Evolutionary conservation across 1,140 invertebrate genomes (phyloP), one percentile per base, ranked within the genome.

Genomic region (Drosophila bifasciata): DNA sequence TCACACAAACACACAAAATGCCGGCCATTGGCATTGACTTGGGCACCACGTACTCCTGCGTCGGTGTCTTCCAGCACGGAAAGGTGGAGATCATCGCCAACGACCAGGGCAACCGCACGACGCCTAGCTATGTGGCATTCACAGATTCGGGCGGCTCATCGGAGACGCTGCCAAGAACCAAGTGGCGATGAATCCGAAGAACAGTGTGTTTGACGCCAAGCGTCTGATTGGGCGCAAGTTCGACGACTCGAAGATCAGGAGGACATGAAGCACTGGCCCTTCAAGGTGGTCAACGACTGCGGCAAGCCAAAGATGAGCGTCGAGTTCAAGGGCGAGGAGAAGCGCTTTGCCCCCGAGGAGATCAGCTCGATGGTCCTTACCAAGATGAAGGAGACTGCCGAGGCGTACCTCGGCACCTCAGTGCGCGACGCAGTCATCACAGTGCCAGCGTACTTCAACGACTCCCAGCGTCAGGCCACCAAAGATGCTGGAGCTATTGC

Each of bases 81-180:
- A 96, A 97, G 89, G 96, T 98, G 7, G 97, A 98, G 90, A 98
- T 98, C 75, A 98, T 98, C 50, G 96, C 97, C 41, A 98, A 98
- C 79, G 96, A 98, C 78, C 97, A 98, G 91, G 97, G 97, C 41
- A 97, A 98, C 91, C 93, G 97, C 59, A 98, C 96, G 13, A 98
- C 97, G 15, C 96, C 97, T 3, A 96, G 95, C 55, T 98, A 97
- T 91, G 97, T 98, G 11, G 97, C 97, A 3, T 98, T 98, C 92
- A 97, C 95, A 1, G 97, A 98, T 48, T 95, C 95, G 0, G 98
- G 90, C 92, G 97, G 25, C 92, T 98, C 9, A 96, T 98, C 62
- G 97, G 97, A 16, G 97, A 98, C 91, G 93, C 95, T 21, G 96
- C 96, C 66, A 96, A 95, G 90, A 95, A 95, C 75, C 86, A 94